Evolutionary conservation across 2,113 vertebrate genomes (phyloP).

Genomic region (Bos javanicus): DNA sequence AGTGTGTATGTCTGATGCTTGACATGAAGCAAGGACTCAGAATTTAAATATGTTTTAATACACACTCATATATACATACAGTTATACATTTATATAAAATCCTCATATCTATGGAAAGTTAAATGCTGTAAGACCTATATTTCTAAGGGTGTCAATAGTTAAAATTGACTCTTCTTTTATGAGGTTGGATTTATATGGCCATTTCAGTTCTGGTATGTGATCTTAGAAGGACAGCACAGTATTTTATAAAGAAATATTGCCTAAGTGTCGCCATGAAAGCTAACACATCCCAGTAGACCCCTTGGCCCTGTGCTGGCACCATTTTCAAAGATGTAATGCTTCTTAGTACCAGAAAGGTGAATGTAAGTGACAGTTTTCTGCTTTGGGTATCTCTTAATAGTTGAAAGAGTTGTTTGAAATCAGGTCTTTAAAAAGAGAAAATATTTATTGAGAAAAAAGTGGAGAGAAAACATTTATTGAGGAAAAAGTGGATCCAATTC

Average conservation of each 20-base stretch:
- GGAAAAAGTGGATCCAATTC: neutral
- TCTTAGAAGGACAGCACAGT: neutral
- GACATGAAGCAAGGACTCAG: neutral
- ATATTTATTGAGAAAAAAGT: neutral
- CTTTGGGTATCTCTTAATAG: neutral
- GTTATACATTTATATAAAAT: constrained; percentile 17
- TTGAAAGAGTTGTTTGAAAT: constrained; percentile 22
- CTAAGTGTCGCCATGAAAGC: neutral
- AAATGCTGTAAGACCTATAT: neutral
- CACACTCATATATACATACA: neutral
- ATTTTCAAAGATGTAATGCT: neutral
- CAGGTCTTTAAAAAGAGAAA: neutral
- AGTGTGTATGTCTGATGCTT: neutral
- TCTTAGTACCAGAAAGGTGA: neutral
- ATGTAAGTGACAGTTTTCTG: neutral
- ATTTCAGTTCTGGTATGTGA: constrained; percentile 34
- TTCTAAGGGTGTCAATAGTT: constrained; percentile 1
- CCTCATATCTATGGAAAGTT: neutral
- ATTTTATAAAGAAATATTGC: constrained; percentile 58
- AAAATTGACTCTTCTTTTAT: neutral
- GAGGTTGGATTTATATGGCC: constrained; percentile 42
- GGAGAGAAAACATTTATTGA: neutral
- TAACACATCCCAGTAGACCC: neutral
- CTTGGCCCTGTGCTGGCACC: neutral
- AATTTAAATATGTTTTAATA: neutral